These are phyloP conservation scores for Semnornis frantzii DNA, from an alignment of 2,113 vertebrate species.

Conservation along the genomic window DNA sequence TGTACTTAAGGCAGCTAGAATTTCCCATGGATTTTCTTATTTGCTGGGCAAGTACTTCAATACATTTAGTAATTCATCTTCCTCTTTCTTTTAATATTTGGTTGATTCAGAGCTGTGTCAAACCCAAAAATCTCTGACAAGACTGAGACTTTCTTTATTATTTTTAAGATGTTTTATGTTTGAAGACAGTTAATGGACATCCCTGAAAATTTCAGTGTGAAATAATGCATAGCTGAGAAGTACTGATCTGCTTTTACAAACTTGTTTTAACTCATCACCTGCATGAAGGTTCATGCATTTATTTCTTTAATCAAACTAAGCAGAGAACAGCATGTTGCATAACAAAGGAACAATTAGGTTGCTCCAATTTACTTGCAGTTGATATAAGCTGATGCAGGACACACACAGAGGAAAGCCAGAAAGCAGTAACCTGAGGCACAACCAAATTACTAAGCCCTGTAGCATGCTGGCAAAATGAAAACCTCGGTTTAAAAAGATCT, in stretches of 20 bases:
- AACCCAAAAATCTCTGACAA: neutral
- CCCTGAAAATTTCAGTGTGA: neutral
- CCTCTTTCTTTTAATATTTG: neutral
- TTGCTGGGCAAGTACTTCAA: neutral
- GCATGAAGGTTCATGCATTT: slow-evolving; percentile 6
- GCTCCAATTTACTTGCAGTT: neutral
- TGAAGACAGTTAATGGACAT: neutral
- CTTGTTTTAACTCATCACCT: slow-evolving; percentile 16
- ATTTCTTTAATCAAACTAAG: slow-evolving; percentile 14
- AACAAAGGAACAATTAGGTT: slow-evolving; percentile 61
- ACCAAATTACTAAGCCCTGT: slow-evolving; percentile 9
- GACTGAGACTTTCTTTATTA: neutral
- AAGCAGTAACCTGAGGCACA: slow-evolving; percentile 53
- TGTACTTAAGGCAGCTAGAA: neutral
- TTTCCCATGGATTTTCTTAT: neutral
- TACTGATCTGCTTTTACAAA: neutral
- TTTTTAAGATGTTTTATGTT: neutral
- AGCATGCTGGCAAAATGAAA: slow-evolving; percentile 1
- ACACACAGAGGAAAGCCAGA: slow-evolving; percentile 19
- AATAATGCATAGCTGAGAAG: neutral
- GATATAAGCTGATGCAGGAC: slow-evolving; percentile 53
- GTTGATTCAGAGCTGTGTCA: neutral
- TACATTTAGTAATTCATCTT: neutral
- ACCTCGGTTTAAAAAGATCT: neutral
- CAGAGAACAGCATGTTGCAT: neutral